Conservation (phyloP, 2,113 vertebrate genomes). For the Echinops telfairi region DNA sequence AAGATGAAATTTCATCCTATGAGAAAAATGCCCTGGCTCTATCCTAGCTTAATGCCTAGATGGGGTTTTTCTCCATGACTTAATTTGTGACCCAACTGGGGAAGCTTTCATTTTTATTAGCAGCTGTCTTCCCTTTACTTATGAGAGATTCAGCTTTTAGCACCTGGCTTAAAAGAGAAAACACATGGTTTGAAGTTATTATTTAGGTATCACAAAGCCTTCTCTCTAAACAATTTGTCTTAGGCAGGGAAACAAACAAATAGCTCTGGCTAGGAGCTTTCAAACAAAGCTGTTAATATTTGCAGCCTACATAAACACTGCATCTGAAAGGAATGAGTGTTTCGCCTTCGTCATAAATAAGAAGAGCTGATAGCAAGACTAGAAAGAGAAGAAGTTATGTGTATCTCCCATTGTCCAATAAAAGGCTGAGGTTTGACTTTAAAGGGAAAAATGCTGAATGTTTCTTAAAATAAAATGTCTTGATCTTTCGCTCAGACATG, state of each 20-base stretch:
- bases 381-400: constrained; percentile 77
- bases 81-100: constrained; percentile 71
- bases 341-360: constrained; percentile 82
- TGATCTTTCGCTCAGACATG: constrained; percentile 75
- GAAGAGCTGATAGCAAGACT: constrained; percentile 64
- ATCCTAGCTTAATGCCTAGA: neutral
- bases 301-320: constrained; percentile 84
- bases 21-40: constrained; percentile 77
- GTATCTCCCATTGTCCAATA: neutral
- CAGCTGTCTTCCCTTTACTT: constrained; percentile 76
- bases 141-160: constrained; percentile 58
- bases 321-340: constrained; percentile 83
- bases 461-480: constrained; percentile 70
- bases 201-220: constrained; percentile 71
- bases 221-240: constrained; percentile 84
- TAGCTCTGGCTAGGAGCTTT: constrained; percentile 77
- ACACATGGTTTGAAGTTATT: constrained; percentile 67
- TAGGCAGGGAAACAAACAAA: constrained; percentile 79
- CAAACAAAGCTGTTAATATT: constrained; percentile 86
- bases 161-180: constrained; percentile 65
- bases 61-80: constrained; percentile 12
- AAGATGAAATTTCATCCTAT: neutral
- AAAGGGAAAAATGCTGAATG: neutral
- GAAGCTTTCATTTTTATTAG: constrained; percentile 76
- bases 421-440: neutral